phyloP scores from a whole-genome alignment of 2,888 invertebrate genomes.

The Macrosoma leucophasiata region DNA sequence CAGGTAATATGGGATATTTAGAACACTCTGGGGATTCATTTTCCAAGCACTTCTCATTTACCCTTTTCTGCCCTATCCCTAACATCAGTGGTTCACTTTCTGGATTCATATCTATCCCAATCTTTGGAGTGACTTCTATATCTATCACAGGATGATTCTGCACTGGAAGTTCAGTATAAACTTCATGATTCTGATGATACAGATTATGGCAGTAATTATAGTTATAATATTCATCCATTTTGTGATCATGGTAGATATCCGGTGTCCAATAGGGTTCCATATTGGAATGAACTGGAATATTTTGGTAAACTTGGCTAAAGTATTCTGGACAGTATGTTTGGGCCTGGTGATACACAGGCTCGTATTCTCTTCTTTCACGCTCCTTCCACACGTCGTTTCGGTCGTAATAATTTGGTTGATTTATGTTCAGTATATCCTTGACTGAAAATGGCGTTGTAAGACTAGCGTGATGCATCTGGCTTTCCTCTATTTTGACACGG shows the following conservation, averaged over 20 bases:
- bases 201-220: conserved; percentile 60
- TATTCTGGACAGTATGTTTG: conserved; percentile 53
- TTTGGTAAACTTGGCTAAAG: conserved; percentile 47
- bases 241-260: conserved; percentile 51
- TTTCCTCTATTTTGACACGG: conserved; percentile 46
- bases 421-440: conserved; percentile 60
- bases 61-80: conserved; percentile 7
- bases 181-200: conserved; percentile 54
- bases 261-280: conserved; percentile 55
- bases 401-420: conserved; percentile 51
- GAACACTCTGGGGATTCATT: conserved; percentile 3
- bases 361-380: conserved; percentile 47
- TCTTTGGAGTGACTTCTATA: too few relatives aligned
- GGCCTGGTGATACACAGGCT: conserved; percentile 42
- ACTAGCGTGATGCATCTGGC: conserved; percentile 30
- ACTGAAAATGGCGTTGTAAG: conserved; percentile 60
- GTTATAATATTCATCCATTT: conserved; percentile 56
- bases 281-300: conserved; percentile 46
- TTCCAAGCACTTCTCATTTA: conserved; percentile 2
- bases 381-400: conserved; percentile 56
- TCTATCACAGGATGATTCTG: conserved; percentile 32
- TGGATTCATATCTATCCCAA: too few relatives aligned
- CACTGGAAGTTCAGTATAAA: conserved; percentile 34
- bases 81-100: too few relatives aligned
- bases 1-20: conserved; percentile 19